A percentile compares a stretch with the other conserved stretches of the same genome.
phyloP scores from a whole-genome alignment of 1,140 invertebrate genomes.

The Aplysia californica region DNA sequence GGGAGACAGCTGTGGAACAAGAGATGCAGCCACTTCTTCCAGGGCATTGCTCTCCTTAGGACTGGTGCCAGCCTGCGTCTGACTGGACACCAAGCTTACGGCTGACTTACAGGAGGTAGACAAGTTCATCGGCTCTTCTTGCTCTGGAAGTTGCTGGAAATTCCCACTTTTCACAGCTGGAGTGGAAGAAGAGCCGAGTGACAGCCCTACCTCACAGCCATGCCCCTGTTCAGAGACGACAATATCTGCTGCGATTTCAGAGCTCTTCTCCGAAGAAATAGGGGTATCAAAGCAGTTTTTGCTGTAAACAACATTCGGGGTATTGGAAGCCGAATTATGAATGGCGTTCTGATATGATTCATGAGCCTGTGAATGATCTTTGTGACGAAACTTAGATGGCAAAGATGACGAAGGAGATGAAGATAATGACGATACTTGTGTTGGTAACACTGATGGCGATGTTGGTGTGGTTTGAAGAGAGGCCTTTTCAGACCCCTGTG shows the following conservation, averaged over 20 bases:
- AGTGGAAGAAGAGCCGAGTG: not conserved
- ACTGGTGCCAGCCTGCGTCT: not conserved
- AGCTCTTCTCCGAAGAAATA: not conserved
- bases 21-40: not conserved
- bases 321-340: not conserved
- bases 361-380: not conserved
- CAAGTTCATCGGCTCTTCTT: constrained; percentile 26
- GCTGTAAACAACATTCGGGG: not conserved
- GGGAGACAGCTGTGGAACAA: not conserved
- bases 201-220: not conserved
- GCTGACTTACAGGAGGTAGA: constrained; percentile 16
- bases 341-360: not conserved
- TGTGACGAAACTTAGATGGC: not conserved
- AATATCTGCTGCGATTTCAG: not conserved
- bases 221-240: not conserved
- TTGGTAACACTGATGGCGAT: no score
- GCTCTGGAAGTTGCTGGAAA: constrained; percentile 23
- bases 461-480: no score
- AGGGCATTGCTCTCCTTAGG: not conserved
- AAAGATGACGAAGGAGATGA: not conserved
- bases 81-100: not conserved
- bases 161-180: not conserved
- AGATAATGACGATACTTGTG: not conserved
- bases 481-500: no score
- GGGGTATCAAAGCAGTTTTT: not conserved